phyloP scores from a whole-genome alignment of 2,797 vertebrate species.

The Urocyon cinereoargenteus region DNA sequence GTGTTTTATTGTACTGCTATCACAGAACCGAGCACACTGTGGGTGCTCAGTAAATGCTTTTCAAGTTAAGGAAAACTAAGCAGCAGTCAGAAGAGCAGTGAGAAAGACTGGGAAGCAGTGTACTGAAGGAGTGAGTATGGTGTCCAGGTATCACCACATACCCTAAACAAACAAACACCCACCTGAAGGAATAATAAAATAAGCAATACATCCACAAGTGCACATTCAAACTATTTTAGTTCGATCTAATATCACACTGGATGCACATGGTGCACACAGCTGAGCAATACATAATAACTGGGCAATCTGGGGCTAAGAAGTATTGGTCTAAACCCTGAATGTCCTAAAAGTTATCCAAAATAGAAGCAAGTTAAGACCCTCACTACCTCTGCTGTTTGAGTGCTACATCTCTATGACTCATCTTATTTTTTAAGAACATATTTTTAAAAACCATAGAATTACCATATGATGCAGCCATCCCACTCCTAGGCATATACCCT shows the following conservation, averaged over 20 bases:
- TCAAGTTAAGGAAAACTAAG: not conserved
- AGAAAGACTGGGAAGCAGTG: not conserved
- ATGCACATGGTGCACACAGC: rapidly evolving
- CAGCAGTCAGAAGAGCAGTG: not conserved
- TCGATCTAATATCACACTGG: not conserved
- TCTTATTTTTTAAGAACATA: not conserved
- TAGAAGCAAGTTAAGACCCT: not conserved
- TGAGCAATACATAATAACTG: not conserved
- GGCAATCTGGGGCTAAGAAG: not conserved
- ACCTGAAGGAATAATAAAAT: not conserved
- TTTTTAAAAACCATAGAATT: not conserved
- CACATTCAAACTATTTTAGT: not conserved
- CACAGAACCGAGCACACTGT: not conserved
- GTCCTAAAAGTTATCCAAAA: not conserved
- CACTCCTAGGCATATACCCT: not conserved
- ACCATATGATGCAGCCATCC: not conserved
- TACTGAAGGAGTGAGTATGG: not conserved
- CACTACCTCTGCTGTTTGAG: not conserved
- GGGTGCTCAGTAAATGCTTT: not conserved
- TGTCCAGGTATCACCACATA: no score
- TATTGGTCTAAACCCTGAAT: not conserved
- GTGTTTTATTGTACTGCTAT: not conserved
- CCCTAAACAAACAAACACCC: not conserved
- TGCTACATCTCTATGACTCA: not conserved
- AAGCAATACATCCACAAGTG: not conserved